Percentiles rank a stretch among this genome's conserved stretches.
Evolutionary conservation across 2,113 vertebrate species (phyloP).

Genomic region (Megaleporinus macrocephalus): DNA sequence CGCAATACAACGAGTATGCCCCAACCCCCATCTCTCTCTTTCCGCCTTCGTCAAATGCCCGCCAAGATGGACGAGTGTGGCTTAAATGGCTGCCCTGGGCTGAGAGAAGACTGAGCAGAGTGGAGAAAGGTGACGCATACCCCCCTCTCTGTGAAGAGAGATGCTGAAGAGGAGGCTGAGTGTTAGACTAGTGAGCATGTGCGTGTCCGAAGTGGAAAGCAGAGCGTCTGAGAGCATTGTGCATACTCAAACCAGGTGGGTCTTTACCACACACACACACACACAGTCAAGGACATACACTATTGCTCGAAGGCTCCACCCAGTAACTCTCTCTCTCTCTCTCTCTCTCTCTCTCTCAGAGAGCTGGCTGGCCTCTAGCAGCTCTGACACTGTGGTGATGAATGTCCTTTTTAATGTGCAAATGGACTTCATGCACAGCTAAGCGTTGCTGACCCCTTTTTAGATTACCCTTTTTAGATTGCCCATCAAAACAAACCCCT

Average conservation of each 20-base stretch:
- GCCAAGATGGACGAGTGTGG: slow-evolving; percentile 43
- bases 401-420: slow-evolving; percentile 54
- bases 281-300: slow-evolving; percentile 48
- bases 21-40: background rate
- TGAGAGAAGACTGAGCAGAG: slow-evolving; percentile 22
- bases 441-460: slow-evolving; percentile 27
- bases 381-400: slow-evolving; percentile 24
- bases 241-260: slow-evolving; percentile 60
- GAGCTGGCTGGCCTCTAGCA: slow-evolving; percentile 33
- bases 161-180: slow-evolving; percentile 21
- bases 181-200: slow-evolving; percentile 27
- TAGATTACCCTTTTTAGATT: background rate
- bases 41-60: slow-evolving; percentile 14
- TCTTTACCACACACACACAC: slow-evolving; percentile 34
- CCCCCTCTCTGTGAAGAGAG: slow-evolving; percentile 24
- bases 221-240: slow-evolving; percentile 51
- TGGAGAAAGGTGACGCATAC: slow-evolving; percentile 38
- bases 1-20: background rate
- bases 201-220: slow-evolving; percentile 49
- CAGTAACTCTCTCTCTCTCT: slow-evolving; percentile 9
- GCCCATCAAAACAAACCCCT: background rate
- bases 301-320: slow-evolving; percentile 45
- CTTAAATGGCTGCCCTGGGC: slow-evolving; percentile 54
- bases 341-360: background rate
- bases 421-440: slow-evolving; percentile 37